Evolutionary conservation across 2,888 invertebrate species (phyloP).

Genomic region (Nephrocerus scutellatus): DNA sequence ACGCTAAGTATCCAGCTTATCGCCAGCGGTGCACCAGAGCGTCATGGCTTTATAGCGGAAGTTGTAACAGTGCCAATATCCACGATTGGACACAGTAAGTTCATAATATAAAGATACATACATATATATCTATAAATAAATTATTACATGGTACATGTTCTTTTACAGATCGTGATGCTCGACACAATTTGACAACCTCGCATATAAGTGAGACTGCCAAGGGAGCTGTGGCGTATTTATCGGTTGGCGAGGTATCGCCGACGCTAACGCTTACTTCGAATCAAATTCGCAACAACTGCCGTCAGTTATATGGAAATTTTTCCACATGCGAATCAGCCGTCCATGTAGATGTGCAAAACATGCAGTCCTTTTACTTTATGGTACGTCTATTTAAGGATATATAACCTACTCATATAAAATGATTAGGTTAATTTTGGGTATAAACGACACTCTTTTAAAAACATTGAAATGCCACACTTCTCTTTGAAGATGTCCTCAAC

Average conservation of each 20-base stretch:
- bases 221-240: slow-evolving; percentile 80
- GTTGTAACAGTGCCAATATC: slow-evolving; percentile 90
- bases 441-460: too few species aligned
- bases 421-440: too few species aligned
- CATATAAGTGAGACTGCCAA: slow-evolving; percentile 73
- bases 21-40: slow-evolving; percentile 90
- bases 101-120: not conserved
- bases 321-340: slow-evolving; percentile 81
- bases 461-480: too few species aligned
- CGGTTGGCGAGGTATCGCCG: slow-evolving; percentile 93
- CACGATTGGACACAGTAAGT: slow-evolving; percentile 81
- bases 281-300: slow-evolving; percentile 78
- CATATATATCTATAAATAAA: not conserved
- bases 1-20: slow-evolving; percentile 85
- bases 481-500: too few species aligned
- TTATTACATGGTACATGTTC: not conserved
- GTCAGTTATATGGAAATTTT: slow-evolving; percentile 88
- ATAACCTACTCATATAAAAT: too few species aligned
- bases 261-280: slow-evolving; percentile 79
- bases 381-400: too few species aligned
- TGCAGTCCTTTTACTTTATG: slow-evolving; percentile 77
- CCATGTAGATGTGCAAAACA: slow-evolving; percentile 87
- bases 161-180: slow-evolving; percentile 74
- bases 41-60: slow-evolving; percentile 95
- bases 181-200: slow-evolving; percentile 82